phyloP scores from a whole-genome alignment of 2,888 invertebrate species.

The Cryptus armator region DNA sequence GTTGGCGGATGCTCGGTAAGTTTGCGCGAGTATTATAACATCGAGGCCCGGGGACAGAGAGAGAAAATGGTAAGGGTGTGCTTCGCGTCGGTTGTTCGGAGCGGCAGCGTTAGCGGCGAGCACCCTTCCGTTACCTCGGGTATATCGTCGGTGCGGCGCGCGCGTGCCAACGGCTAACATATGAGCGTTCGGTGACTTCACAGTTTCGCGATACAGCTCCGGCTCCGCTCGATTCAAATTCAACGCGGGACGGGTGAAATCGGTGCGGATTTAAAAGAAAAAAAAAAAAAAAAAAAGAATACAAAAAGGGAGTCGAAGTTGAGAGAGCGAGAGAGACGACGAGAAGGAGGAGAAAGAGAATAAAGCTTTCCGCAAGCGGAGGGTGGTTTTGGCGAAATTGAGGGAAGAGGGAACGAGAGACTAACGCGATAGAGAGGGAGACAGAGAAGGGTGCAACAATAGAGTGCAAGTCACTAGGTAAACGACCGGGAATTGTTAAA shows the following conservation, averaged over 20 bases:
- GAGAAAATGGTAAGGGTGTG: conserved; percentile 7
- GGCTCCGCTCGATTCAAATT: conserved; percentile 81
- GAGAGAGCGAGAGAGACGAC: conserved; percentile 61
- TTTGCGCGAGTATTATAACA: neutral
- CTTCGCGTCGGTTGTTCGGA: conserved; percentile 8
- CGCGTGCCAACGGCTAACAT: conserved; percentile 83
- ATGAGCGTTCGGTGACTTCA: conserved; percentile 84
- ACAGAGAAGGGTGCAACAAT: conserved; percentile 79
- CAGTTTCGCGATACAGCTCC: conserved; percentile 77
- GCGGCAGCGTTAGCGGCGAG: conserved; percentile 67
- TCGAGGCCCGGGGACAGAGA: neutral
- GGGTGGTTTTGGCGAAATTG: conserved; percentile 64
- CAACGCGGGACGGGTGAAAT: conserved; percentile 81
- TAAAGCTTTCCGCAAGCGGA: conserved; percentile 44
- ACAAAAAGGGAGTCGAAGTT: conserved; percentile 39
- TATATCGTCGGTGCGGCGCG: conserved; percentile 62
- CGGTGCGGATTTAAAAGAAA: conserved; percentile 83
- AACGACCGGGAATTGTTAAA: conserved; percentile 84
- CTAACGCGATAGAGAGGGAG: conserved; percentile 70
- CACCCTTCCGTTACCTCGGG: conserved; percentile 70
- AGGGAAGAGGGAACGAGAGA: conserved; percentile 56
- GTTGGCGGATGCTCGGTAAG: conserved; percentile 14
- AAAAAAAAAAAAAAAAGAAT: conserved; percentile 68
- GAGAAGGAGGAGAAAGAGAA: conserved; percentile 51
- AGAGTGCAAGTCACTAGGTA: conserved; percentile 85